These are phyloP conservation scores for Xylophagus ater DNA, from an alignment of 2,888 invertebrate genomes.

Conservation along the genomic window DNA sequence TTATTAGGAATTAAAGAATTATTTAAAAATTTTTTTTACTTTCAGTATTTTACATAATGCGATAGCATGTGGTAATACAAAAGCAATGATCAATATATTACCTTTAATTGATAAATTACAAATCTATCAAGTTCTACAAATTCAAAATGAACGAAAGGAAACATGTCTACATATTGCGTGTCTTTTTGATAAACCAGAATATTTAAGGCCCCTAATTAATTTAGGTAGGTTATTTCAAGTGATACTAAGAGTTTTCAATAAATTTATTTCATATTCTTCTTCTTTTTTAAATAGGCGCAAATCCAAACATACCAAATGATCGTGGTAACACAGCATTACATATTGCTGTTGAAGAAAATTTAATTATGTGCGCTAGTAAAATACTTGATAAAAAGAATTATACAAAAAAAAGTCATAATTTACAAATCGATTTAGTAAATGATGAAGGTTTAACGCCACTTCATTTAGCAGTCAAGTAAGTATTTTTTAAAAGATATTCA, in stretches of 20 bases:
- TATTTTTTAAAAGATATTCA: background rate
- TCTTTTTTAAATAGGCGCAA: slow-evolving; percentile 27
- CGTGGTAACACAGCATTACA: slow-evolving; percentile 40
- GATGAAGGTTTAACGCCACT: slow-evolving; percentile 43
- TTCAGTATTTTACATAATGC: slow-evolving; percentile 28
- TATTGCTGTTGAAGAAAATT: slow-evolving; percentile 35
- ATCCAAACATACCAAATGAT: slow-evolving; percentile 39
- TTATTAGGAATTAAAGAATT: background rate
- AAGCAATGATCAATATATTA: slow-evolving; percentile 26
- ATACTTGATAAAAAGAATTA: slow-evolving; percentile 24
- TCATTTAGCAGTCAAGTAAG: slow-evolving; percentile 42
- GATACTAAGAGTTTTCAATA: background rate
- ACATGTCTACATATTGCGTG: slow-evolving; percentile 45
- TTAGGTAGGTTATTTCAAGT: slow-evolving; percentile 19
- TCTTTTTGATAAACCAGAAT: slow-evolving; percentile 27
- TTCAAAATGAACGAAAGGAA: slow-evolving; percentile 40
- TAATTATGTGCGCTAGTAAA: slow-evolving; percentile 26
- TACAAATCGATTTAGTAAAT: slow-evolving; percentile 30
- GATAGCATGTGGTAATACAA: slow-evolving; percentile 21
- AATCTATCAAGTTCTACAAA: slow-evolving; percentile 35
- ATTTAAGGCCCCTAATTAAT: slow-evolving; percentile 30
- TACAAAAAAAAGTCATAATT: slow-evolving; percentile 8
- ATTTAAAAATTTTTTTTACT: slow-evolving; percentile 1
- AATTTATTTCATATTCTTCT: too few relatives aligned
- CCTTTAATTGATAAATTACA: slow-evolving; percentile 29